phyloP scores from a whole-genome alignment of 2,797 vertebrate species.

The Acanthurus lineatus region DNA sequence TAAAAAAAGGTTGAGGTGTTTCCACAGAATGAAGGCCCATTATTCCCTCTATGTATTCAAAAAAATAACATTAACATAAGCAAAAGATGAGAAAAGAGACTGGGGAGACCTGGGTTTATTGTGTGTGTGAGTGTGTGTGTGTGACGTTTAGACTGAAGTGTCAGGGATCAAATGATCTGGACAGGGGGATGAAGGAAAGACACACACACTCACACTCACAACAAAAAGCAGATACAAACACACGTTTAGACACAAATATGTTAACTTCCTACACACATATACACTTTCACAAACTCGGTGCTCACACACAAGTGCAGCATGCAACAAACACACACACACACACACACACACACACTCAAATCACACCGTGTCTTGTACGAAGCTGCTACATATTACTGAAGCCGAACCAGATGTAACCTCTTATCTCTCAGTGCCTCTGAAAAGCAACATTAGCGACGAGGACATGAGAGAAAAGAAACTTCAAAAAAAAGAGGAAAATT shows the following conservation, averaged over 20 bases:
- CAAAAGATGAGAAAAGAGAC: conserved; percentile 50
- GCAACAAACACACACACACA: conserved; percentile 24
- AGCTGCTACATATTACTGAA: conserved; percentile 88
- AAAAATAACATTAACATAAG: conserved; percentile 32
- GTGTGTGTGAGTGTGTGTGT: conserved; percentile 8
- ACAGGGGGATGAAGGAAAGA: conserved; percentile 84
- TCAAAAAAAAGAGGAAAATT: conserved; percentile 60
- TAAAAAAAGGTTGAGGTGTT: neutral
- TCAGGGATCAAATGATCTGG: conserved; percentile 88
- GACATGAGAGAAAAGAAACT: conserved; percentile 62
- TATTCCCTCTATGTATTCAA: neutral
- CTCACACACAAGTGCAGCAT: neutral
- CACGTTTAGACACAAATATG: conserved; percentile 15
- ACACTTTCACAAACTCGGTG: neutral
- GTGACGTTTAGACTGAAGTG: conserved; percentile 67
- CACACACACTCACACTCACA: neutral
- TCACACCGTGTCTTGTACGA: conserved; percentile 80
- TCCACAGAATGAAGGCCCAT: conserved; percentile 4
- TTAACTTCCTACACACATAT: conserved; percentile 6
- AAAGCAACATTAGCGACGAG: conserved; percentile 88
- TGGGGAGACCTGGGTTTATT: conserved; percentile 46
- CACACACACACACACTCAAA: conserved; percentile 25
- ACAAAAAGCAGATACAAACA: conserved; percentile 12
- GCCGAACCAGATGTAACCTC: conserved; percentile 95
- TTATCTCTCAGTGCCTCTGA: conserved; percentile 89